Percentiles rank a stretch among this genome's conserved stretches.
These are phyloP conservation scores for Temnothorax ravouxi DNA, from an alignment of 2,888 invertebrate species.

Conservation along the genomic window DNA sequence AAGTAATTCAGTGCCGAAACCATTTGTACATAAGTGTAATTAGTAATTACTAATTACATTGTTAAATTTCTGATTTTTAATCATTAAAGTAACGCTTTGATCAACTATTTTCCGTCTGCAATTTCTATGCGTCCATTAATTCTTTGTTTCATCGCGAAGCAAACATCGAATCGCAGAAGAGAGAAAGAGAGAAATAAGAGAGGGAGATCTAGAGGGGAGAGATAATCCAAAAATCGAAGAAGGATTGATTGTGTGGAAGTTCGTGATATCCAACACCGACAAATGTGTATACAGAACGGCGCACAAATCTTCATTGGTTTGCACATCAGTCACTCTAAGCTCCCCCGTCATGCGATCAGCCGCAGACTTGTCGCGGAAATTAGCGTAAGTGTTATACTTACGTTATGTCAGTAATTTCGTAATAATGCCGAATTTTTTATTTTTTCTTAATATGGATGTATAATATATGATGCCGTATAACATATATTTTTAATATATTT, in stretches of 20 bases:
- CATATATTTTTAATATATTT: not conserved
- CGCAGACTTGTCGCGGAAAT: constrained; percentile 29
- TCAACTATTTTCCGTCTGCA: not conserved
- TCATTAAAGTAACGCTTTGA: no score
- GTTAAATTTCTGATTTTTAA: no score
- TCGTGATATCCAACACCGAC: constrained; percentile 27
- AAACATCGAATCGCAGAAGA: not conserved
- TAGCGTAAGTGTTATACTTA: not conserved
- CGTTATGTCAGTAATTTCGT: not conserved
- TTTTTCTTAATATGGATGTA: not conserved
- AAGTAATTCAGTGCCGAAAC: no score
- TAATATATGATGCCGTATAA: not conserved
- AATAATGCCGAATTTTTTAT: not conserved
- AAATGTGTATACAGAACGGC: constrained; percentile 20
- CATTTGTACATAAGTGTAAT: no score
- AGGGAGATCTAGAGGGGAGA: not conserved
- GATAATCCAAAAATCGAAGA: constrained; percentile 32
- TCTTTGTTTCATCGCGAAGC: not conserved
- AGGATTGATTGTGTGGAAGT: constrained; percentile 25
- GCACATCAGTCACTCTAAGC: constrained; percentile 36
- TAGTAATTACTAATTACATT: no score
- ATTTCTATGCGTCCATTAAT: not conserved
- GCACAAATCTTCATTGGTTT: constrained; percentile 30
- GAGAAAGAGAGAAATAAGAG: not conserved
- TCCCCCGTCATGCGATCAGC: constrained; percentile 6